A percentile compares a stretch with the other conserved stretches of the same genome.
phyloP scores from a whole-genome alignment of 2,888 invertebrate genomes.

The Andrena bicolor region DNA sequence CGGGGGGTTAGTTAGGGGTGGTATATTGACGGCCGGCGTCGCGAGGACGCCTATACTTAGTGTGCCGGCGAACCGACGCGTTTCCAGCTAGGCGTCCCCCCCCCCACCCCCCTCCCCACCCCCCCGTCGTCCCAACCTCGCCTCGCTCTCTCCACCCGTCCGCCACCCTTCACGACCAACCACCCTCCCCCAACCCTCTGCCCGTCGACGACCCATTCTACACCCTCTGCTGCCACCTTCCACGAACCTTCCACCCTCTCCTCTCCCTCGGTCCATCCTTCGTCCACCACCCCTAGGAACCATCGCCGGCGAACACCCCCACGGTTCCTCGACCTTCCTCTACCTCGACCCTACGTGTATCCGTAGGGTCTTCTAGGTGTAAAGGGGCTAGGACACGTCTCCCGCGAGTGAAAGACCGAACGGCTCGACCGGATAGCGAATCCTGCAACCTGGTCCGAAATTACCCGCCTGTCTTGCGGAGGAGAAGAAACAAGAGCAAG shows the following conservation, averaged over 20 bases:
- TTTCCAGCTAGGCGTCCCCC: constrained; percentile 77
- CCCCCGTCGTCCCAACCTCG: constrained; percentile 54
- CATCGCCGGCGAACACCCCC: constrained; percentile 41
- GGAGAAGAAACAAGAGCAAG: background rate
- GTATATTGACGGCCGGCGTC: constrained; percentile 85
- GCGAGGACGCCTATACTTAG: constrained; percentile 85
- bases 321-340: constrained; percentile 62
- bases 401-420: constrained; percentile 1
- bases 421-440: constrained; percentile 1
- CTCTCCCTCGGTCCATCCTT: constrained; percentile 66
- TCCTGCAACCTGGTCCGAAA: constrained; percentile 53
- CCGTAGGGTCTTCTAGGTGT: constrained; percentile 48
- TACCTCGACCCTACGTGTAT: constrained; percentile 56
- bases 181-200: constrained; percentile 40
- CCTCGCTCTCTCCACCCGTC: constrained; percentile 50
- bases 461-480: constrained; percentile 32
- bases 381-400: constrained; percentile 42
- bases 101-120: constrained; percentile 66
- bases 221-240: constrained; percentile 69
- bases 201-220: constrained; percentile 66
- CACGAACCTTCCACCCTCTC: constrained; percentile 48
- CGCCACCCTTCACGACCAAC: constrained; percentile 67
- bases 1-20: constrained; percentile 84
- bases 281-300: constrained; percentile 65
- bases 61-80: constrained; percentile 83